Percentiles rank a stretch among this genome's conserved stretches.
Evolutionary conservation across 2,113 vertebrate genomes (phyloP).

Genomic region (Oryzias javanicus): DNA sequence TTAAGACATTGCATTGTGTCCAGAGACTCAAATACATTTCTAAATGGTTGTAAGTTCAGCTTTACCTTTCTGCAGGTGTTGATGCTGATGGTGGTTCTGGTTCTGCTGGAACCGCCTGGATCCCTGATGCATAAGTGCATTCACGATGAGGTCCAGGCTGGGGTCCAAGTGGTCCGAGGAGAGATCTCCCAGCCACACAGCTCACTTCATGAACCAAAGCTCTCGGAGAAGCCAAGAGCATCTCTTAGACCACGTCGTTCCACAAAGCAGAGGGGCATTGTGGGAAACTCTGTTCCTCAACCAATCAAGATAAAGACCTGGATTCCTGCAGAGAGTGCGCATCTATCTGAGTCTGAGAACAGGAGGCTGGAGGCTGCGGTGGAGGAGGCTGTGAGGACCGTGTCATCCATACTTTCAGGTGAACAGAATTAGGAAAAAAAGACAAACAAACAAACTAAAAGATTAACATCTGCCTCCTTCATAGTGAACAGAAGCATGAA

Average conservation of each 20-base stretch:
- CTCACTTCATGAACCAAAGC: background rate
- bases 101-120: conserved; percentile 35
- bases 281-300: conserved; percentile 27
- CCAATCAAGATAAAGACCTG: conserved; percentile 77
- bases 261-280: conserved; percentile 22
- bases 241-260: too few relatives aligned
- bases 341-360: conserved; percentile 55
- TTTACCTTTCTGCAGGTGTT: conserved; percentile 15
- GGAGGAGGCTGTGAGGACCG: conserved; percentile 59
- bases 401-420: conserved; percentile 76
- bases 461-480: background rate
- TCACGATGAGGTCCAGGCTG: conserved; percentile 72
- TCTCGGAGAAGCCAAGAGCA: background rate
- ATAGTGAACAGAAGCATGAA: conserved; percentile 58
- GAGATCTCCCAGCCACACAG: conserved; percentile 1
- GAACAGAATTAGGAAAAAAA: background rate
- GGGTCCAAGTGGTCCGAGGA: conserved; percentile 47
- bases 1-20: background rate
- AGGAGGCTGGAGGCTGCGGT: conserved; percentile 57
- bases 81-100: conserved; percentile 34
- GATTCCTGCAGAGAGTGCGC: conserved; percentile 51
- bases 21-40: too few relatives aligned
- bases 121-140: conserved; percentile 60
- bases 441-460: background rate
- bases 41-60: conserved; percentile 16